phyloP scores from a whole-genome alignment of 1,140 invertebrate species.

The honey bee (Apis mellifera) region Amel_HAv3.1 CM009933.2:7782001-7782500 shows the following conservation, averaged over 20 bases:
- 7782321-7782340: background rate
- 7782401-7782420: no score
- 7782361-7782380: background rate
- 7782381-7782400: background rate
- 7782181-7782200: background rate
- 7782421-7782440: background rate
- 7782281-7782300: no score
- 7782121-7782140: no score
- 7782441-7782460: slow-evolving; percentile 25
- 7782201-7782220: slow-evolving; percentile 5
- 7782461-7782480: slow-evolving; percentile 29
- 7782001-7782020: no score
- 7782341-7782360: background rate
- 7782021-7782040: no score
- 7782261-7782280: background rate
- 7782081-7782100: no score
- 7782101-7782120: no score
- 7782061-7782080: no score
- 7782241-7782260: background rate
- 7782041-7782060: no score
- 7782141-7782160: no score
- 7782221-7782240: background rate
- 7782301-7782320: background rate
- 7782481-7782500: slow-evolving; percentile 5
- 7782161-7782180: background rate